Percentiles rank a stretch among this genome's conserved stretches.
These are phyloP conservation scores for Coelogynopora nodosa DNA, from an alignment of 2,888 invertebrate species.

Conservation along the genomic window DNA sequence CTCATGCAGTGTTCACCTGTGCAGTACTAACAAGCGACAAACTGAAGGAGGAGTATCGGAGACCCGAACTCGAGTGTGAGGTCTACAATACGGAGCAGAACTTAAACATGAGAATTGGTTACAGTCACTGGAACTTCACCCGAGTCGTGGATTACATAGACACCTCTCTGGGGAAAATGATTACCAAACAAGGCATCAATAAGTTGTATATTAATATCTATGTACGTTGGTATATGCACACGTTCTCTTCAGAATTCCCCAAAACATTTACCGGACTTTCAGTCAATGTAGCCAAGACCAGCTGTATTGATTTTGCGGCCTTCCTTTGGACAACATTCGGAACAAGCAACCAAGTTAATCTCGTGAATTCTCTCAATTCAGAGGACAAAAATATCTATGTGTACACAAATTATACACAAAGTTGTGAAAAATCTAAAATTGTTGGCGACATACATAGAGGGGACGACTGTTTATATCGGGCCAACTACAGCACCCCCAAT, in stretches of 20 bases:
- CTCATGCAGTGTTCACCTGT: no score
- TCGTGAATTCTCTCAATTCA: neutral
- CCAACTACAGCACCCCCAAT: neutral
- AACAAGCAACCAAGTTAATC: neutral
- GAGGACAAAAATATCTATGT: neutral
- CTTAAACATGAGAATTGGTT: neutral
- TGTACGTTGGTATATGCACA: neutral
- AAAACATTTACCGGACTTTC: neutral
- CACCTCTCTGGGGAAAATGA: neutral
- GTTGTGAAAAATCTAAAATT: neutral
- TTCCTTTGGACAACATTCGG: neutral
- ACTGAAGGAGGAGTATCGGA: no score
- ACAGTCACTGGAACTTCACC: neutral
- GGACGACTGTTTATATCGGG: neutral
- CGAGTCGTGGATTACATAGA: neutral
- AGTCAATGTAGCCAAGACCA: neutral
- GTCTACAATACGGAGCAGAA: neutral
- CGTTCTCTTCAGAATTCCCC: neutral
- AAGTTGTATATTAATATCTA: neutral
- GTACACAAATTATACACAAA: neutral
- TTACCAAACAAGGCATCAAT: neutral
- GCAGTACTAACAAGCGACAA: no score
- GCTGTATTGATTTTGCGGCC: neutral
- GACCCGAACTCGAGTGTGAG: no score
- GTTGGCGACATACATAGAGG: neutral